Percentiles rank a stretch among this genome's conserved stretches.
Conservation (phyloP, 2,797 vertebrate genomes). For the Heliangelus exortis region DNA sequence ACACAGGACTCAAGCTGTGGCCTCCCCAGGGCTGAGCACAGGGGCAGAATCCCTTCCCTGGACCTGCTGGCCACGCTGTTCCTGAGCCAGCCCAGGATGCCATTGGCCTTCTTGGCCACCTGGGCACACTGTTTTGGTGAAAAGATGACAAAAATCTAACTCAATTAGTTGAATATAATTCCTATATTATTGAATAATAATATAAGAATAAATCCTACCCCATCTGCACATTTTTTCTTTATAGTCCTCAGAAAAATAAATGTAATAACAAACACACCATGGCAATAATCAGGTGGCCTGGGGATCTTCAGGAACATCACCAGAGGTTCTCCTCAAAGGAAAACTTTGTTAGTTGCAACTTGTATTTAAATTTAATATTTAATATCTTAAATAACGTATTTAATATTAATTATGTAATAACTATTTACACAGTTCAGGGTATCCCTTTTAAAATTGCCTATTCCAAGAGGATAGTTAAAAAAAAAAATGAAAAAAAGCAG, state of each 20-base stretch:
- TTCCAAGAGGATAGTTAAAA: slow-evolving; percentile 2
- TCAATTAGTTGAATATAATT: not conserved
- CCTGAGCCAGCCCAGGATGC: too few relatives aligned
- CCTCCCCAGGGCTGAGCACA: too few relatives aligned
- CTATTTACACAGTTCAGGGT: too few relatives aligned
- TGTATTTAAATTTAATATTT: not conserved
- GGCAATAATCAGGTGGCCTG: not conserved
- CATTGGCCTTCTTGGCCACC: too few relatives aligned
- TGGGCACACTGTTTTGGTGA: too few relatives aligned
- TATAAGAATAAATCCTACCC: not conserved
- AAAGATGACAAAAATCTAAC: not conserved
- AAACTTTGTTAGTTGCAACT: not conserved
- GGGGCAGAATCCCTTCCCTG: too few relatives aligned
- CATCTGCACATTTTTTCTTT: not conserved
- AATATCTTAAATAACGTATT: not conserved
- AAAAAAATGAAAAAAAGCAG: not conserved
- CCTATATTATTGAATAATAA: too few relatives aligned
- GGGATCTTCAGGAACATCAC: not conserved
- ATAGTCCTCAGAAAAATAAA: not conserved
- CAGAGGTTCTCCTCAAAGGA: not conserved
- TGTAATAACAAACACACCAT: not conserved
- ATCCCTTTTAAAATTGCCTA: not conserved
- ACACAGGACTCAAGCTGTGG: too few relatives aligned
- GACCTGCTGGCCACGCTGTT: too few relatives aligned
- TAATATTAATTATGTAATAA: too few relatives aligned